Evolutionary conservation across 2,113 vertebrate species (phyloP), one percentile per base, ranked within the genome.

Genomic region (Calidris pugnax): DNA sequence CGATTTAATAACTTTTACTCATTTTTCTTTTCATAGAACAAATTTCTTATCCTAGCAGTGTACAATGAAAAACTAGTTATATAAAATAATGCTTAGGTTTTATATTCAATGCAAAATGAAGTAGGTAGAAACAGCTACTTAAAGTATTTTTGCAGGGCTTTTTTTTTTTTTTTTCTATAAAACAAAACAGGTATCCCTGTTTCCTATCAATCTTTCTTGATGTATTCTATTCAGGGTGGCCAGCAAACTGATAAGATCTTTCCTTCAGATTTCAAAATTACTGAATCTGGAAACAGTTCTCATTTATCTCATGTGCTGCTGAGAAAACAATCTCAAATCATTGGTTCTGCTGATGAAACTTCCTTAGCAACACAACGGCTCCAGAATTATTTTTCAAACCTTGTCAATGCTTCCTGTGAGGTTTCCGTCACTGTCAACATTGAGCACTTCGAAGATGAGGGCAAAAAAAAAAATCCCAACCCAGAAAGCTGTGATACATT

Each of bases 191-290:
- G 89, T 95, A 95, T 75, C 77, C 73, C 53, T 78, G 84, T 53
- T 89, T 68, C 77, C 89, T 79, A 92, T 96, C 75, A 78, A 93
- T 96, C 95, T 95, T 94, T 84, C 85, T 59, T 85, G 91, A 85
- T 91, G 57, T 56, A 72, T 89, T 94, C 87, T 7, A 51, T 89
- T 94, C 93, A 96, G 87, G 91, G 87, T 96, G 85, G 89, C 89
- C 94, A 96, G 95, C 89, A 94, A 87, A 87, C 84, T 64, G 93
- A 94, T 95, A 96, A 95, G 94, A 96, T 96, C 76, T 32, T 96
- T 96, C 91, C 94, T 93, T 95, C 95, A 89, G 93, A 95, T 95
- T 96, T 96, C 94, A 96, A 95, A 96, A 96, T 97, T 96, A 96
- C 93, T 87, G 89, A 89, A 93, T 96, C 94, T 97, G 95, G 95